Base-by-base conservation (phyloP, 1,140 invertebrate genomes). In the Drosophila leontia region DNA sequence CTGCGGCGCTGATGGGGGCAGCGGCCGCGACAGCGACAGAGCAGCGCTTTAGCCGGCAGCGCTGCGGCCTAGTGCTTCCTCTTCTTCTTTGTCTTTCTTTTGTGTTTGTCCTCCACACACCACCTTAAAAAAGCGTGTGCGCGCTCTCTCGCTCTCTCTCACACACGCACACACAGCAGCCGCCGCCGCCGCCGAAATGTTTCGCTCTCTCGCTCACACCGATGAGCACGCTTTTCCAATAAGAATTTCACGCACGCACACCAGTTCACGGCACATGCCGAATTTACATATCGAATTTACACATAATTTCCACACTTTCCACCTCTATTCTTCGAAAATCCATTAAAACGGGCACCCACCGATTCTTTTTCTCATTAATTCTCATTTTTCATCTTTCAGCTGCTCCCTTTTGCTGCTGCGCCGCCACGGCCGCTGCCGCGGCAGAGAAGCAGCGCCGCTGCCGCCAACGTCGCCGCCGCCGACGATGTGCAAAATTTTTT, bases 211-310 rank as follows among this genome's bases (percentile, higher is more conserved):
- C 75, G 75, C 78, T 78, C 75, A 78, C 75, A 78, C 75, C 60
- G 84, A 82, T 82, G 79, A 88, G 74, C 84, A 88, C 80, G 84
- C 84, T 88, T 88, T 88, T 88, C 84, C 84, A 88, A 88, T 88
- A 88, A 84, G 84, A 88, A 90, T 90, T 78, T 78, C 56, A 80
- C 64, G 55, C 69, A 80, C 55, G 35, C 47, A 82, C 63, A 78
- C 63, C 19, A 55, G n/a, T 39, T 13, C 60, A 65, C 53, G 60
- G 79, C 83, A 86, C 85, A 88, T 86, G 82, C 82, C 70, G 82
- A 87, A 80, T 87, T 80, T 82, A 82, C 75, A 82, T 82, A 80
- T 82, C 61, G 75, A 77, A 87, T 82, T 80, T 88, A 81, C 59
- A 61, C 50, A 77, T 77, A 37, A 80, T 77, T 68, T 64, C 57